These are phyloP conservation scores for Gallinago media DNA, from an alignment of 2,113 vertebrate species.

Conservation along the genomic window DNA sequence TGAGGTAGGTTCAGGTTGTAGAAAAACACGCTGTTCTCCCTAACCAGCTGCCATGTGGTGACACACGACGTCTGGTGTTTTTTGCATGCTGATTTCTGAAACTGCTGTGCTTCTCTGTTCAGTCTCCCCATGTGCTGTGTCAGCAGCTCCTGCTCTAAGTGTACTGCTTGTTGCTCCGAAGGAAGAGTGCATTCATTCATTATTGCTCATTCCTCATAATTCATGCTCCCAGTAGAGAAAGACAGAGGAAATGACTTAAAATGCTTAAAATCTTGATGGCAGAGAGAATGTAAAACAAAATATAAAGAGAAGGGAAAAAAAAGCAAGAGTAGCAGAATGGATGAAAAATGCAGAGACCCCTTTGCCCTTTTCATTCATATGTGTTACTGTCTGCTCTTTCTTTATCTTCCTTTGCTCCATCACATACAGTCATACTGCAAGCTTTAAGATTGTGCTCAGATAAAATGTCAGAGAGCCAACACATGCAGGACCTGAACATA, in stretches of 20 bases:
- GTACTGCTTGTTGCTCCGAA: neutral
- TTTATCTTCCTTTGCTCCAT: neutral
- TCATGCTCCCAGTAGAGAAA: neutral
- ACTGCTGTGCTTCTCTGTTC: accelerated
- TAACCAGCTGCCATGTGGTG: neutral
- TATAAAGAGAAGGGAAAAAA: neutral
- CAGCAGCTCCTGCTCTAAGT: neutral
- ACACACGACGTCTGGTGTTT: neutral
- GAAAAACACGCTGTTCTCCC: neutral
- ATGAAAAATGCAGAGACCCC: neutral
- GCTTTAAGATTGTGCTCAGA: neutral
- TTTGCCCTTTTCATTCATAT: neutral
- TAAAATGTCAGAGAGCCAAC: neutral
- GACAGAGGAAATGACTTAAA: neutral
- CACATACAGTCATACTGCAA: neutral
- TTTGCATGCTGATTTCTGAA: neutral
- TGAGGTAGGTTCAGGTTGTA: neutral
- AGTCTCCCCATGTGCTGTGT: neutral
- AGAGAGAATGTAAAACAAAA: neutral
- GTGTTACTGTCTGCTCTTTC: neutral
- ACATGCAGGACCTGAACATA: neutral
- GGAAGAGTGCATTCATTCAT: neutral
- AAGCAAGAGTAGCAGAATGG: neutral
- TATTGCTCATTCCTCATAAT: neutral
- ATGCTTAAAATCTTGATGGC: neutral